These are phyloP conservation scores for Pogonus chalceus DNA, from an alignment of 1,140 invertebrate genomes.

Conservation along the genomic window DNA sequence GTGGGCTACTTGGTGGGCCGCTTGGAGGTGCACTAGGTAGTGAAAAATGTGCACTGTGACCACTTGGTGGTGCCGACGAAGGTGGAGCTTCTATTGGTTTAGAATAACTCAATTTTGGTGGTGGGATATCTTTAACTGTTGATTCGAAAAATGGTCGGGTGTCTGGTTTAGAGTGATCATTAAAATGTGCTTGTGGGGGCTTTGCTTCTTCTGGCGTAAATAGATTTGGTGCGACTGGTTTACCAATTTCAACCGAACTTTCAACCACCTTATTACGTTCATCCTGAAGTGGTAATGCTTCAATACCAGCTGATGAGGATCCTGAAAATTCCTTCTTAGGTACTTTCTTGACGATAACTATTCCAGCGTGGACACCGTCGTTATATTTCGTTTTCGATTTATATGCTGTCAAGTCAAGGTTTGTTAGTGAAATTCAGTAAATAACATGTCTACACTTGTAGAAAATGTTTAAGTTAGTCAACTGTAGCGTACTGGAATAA, in stretches of 20 bases:
- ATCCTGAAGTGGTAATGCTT: not conserved
- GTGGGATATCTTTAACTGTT: not conserved
- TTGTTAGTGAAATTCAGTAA: constrained; percentile 8
- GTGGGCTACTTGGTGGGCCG: not conserved
- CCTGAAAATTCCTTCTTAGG: constrained; percentile 3
- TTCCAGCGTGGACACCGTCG: constrained; percentile 19
- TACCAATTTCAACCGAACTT: too few species aligned
- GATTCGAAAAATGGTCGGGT: not conserved
- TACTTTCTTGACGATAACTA: constrained; percentile 27
- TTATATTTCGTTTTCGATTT: constrained; percentile 18
- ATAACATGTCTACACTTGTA: constrained; percentile 2
- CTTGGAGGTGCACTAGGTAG: not conserved
- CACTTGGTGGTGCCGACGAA: not conserved
- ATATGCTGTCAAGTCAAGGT: constrained; percentile 12
- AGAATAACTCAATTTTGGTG: not conserved
- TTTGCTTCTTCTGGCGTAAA: too few species aligned
- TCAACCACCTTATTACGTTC: not conserved
- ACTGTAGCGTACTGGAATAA: not conserved
- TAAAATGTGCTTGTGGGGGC: too few species aligned
- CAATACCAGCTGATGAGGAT: not conserved
- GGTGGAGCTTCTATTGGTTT: not conserved
- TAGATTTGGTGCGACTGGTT: too few species aligned
- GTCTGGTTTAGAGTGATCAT: not conserved
- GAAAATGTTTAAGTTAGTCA: constrained; percentile 1
- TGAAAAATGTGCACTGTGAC: not conserved